phyloP scores from a whole-genome alignment of 2,113 vertebrate species.

The Crotalus tigris region DNA sequence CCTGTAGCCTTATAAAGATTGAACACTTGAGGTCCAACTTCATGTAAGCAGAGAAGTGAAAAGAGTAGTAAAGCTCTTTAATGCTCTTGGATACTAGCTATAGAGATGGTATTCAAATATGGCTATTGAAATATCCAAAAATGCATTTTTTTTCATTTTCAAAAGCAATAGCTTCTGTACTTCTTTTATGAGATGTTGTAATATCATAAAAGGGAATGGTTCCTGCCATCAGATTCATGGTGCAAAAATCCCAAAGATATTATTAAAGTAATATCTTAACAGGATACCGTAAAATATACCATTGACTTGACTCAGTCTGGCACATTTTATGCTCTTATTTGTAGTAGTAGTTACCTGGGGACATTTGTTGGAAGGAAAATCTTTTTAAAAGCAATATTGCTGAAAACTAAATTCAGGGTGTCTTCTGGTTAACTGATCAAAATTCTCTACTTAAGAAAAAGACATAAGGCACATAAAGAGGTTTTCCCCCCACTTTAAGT shows the following conservation, averaged over 20 bases:
- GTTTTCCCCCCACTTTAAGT: not conserved
- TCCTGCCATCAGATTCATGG: not conserved
- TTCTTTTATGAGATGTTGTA: not conserved
- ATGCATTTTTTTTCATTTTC: not conserved
- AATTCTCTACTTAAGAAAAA: conserved; percentile 9
- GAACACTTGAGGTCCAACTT: not conserved
- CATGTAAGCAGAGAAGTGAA: not conserved
- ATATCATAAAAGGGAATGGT: not conserved
- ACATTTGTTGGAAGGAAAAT: not conserved
- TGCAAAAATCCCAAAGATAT: not conserved
- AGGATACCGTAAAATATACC: not conserved
- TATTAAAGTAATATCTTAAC: not conserved
- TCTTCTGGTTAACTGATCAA: not conserved
- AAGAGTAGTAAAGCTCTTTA: not conserved
- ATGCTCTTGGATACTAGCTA: not conserved
- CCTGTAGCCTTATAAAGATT: not conserved
- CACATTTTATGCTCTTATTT: not conserved
- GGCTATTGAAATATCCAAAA: not conserved
- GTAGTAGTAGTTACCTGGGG: not conserved
- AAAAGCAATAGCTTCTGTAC: not conserved
- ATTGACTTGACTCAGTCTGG: not conserved
- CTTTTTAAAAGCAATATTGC: not conserved
- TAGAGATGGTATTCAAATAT: not conserved
- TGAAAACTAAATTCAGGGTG: not conserved
- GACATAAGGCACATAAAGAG: not conserved